phyloP scores from a whole-genome alignment of 2,113 vertebrate species.

The Strix uralensis region DNA sequence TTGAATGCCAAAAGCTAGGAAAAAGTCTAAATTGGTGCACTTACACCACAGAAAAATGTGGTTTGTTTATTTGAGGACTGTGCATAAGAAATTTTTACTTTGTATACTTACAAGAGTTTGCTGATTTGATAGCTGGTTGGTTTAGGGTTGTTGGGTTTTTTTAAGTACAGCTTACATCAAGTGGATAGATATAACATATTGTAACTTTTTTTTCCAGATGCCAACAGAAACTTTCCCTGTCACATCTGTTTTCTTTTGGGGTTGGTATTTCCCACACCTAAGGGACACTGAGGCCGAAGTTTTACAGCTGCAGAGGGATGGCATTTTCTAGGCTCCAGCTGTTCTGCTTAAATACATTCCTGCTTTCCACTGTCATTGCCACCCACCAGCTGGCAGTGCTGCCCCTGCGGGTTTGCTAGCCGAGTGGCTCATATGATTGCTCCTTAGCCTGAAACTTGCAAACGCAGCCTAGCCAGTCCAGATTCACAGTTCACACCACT shows the following conservation, averaged over 20 bases:
- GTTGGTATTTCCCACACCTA: background rate
- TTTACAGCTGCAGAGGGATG: background rate
- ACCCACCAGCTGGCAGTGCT: background rate
- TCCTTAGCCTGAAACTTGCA: background rate
- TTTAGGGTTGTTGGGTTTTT: background rate
- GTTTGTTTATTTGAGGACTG: background rate
- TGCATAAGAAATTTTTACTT: background rate
- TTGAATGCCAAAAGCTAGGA: background rate
- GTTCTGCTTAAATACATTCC: background rate
- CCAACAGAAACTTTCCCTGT: background rate
- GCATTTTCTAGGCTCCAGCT: background rate
- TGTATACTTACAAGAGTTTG: background rate
- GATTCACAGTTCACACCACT: background rate
- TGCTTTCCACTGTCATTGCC: background rate
- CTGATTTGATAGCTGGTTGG: background rate
- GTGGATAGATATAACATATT: background rate
- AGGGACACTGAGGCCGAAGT: background rate
- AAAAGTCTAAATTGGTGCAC: background rate
- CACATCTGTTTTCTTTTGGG: background rate
- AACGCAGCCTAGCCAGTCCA: background rate
- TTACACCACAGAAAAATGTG: background rate
- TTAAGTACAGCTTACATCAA: background rate
- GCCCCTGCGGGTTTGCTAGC: background rate
- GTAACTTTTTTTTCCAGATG: background rate
- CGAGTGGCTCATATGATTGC: background rate